Conservation (phyloP, 2,797 vertebrate genomes). For the Lithobates pipiens region DNA sequence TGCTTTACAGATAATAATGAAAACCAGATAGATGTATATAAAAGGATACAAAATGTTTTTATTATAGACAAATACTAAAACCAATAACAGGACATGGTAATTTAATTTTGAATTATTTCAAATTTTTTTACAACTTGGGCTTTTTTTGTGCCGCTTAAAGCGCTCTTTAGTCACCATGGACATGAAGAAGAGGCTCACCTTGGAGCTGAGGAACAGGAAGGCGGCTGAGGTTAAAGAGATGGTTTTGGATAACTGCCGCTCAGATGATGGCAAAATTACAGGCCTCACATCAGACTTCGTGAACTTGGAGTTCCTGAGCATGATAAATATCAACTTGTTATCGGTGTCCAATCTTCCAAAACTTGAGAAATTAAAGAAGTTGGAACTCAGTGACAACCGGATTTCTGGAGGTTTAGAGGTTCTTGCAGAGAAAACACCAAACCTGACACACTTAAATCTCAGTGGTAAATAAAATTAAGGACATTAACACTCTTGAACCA, state of each 20-base stretch:
- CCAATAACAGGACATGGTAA: too few species aligned
- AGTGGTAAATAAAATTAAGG: conserved; percentile 73
- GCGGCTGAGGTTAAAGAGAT: conserved; percentile 71
- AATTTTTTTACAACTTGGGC: conserved; percentile 15
- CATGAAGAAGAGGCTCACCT: conserved; percentile 65
- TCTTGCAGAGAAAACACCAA: conserved; percentile 72
- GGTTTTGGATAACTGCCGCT: conserved; percentile 71
- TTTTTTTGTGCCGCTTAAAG: too few species aligned
- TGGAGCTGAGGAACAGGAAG: conserved; percentile 69
- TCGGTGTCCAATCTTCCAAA: conserved; percentile 69
- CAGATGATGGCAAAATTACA: conserved; percentile 66
- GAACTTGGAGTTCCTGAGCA: conserved; percentile 71
- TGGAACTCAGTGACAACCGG: conserved; percentile 73
- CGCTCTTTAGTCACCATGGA: conserved; percentile 58
- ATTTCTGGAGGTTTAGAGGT: conserved; percentile 72
- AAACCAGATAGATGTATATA: too few species aligned
- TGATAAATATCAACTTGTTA: conserved; percentile 69
- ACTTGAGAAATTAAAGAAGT: conserved; percentile 70
- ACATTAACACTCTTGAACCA: conserved; percentile 73
- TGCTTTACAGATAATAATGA: too few species aligned
- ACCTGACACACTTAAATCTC: conserved; percentile 73
- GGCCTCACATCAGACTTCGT: conserved; percentile 69
- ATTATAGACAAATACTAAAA: too few species aligned
- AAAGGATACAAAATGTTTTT: too few species aligned
- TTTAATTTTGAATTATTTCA: conserved; percentile 34